phyloP scores from a whole-genome alignment of 2,888 invertebrate genomes.

The Agonopterix alstromeriana region DNA sequence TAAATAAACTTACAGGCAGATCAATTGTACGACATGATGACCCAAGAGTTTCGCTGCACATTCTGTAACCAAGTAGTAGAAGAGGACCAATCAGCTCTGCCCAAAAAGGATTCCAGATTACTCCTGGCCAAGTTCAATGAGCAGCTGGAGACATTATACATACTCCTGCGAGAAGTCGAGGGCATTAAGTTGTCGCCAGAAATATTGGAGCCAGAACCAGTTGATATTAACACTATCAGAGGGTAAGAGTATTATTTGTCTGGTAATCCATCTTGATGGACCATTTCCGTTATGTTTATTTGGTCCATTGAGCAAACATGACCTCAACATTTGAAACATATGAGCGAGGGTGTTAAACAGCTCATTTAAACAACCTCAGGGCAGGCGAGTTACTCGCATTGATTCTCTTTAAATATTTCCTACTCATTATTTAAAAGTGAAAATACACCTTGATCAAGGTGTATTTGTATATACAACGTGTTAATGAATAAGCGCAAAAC shows the following conservation, averaged over 20 bases:
- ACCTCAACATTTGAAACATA: too few relatives aligned
- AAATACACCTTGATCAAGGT: too few relatives aligned
- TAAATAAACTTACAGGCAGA: conserved; percentile 78
- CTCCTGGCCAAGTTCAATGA: conserved; percentile 95
- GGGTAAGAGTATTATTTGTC: conserved; percentile 63
- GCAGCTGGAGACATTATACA: conserved; percentile 94
- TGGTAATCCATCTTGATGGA: too few relatives aligned
- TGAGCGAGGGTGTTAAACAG: too few relatives aligned
- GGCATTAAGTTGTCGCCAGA: conserved; percentile 95
- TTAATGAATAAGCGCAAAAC: too few relatives aligned
- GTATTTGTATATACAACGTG: too few relatives aligned
- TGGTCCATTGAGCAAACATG: conserved; percentile 2
- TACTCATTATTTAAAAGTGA: too few relatives aligned
- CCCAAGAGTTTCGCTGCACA: conserved; percentile 92
- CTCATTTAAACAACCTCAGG: too few relatives aligned
- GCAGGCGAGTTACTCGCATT: too few relatives aligned
- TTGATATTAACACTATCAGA: conserved; percentile 89
- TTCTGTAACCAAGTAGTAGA: conserved; percentile 93
- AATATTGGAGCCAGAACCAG: conserved; percentile 95
- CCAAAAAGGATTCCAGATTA: conserved; percentile 94
- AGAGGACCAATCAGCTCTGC: conserved; percentile 95
- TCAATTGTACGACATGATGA: conserved; percentile 90
- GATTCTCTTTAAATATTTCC: too few relatives aligned
- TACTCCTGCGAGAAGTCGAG: conserved; percentile 92
- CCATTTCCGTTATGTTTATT: conserved; percentile 4